Base-by-base conservation (phyloP, 1,140 invertebrate species). In the Anastatus disparis region DNA sequence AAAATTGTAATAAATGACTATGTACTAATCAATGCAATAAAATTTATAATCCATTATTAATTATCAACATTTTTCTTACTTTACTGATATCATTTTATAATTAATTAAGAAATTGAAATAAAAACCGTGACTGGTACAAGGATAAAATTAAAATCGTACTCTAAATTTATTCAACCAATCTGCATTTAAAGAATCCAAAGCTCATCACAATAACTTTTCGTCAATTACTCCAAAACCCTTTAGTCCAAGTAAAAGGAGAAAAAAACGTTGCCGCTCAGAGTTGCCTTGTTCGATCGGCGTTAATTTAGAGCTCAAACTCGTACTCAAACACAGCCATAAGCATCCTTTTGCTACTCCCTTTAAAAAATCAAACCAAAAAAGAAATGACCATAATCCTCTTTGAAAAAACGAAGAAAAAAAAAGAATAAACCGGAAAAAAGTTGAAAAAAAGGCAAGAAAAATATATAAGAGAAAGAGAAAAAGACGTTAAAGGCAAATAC, bases 261-360 rank as follows among this genome's bases (percentile, higher is more conserved):
- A 35, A 10, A 35, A 35, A 35, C n/a, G 31, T 6, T 44, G 15
- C 29, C 38, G 22, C 38, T 38, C 26, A 59, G 65, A 55, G 55
- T 20, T 24, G 38, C n/a, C n/a, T n/a, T n/a, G 46, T 66, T 56
- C 52, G 52, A 66, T 56, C 38, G 52, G 26, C 42, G 55, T 31
- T 68, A 68, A 68, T 68, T 68, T 59, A 68, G 65, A 48, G 65
- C 65, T 68, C 65, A 58, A 59, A 68, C 42, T 68, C 53, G 44
- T 40, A 40, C 38, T n/a, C n/a, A n/a, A n/a, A n/a, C n/a, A n/a
- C n/a, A n/a, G n/a, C n/a, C 29, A 62, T 29, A 62, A 62, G 44
- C 42, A 62, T 3, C 58, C n/a, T n/a, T n/a, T 27, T 13, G 40
- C 40, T 27, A 59, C 35, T 42, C n/a, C n/a, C n/a, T n/a, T n/a